phyloP scores from a whole-genome alignment of 2,113 vertebrate species.

The Ptilonorhynchus violaceus region DNA sequence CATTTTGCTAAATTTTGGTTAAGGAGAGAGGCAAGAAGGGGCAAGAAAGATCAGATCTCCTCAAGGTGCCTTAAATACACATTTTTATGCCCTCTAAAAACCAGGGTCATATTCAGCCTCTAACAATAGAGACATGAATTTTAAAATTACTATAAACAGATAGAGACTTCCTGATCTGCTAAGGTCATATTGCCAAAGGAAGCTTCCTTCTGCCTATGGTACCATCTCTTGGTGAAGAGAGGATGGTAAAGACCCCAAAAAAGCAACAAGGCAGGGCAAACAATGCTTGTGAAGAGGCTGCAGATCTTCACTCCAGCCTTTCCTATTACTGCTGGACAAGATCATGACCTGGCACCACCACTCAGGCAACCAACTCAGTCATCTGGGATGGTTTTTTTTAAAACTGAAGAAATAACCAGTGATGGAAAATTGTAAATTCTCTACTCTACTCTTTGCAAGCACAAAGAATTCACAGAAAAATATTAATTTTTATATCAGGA shows the following conservation, averaged over 20 bases:
- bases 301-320: not conserved
- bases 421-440: not conserved
- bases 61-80: not conserved
- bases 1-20: not conserved
- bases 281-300: not conserved
- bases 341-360: not conserved
- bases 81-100: not conserved
- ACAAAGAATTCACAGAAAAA: not conserved
- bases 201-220: not conserved
- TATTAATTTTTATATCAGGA: not conserved
- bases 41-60: not conserved
- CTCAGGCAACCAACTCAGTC: not conserved
- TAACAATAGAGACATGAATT: not conserved
- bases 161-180: not conserved
- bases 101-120: not conserved
- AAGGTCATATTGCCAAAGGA: not conserved
- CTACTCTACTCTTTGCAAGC: not conserved
- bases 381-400: not conserved
- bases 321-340: not conserved
- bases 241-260: not conserved
- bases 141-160: not conserved
- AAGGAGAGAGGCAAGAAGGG: not conserved
- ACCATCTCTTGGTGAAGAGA: not conserved
- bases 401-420: not conserved
- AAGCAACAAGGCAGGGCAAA: not conserved